These are phyloP conservation scores for Knipowitschia caucasica DNA, from an alignment of 2,797 vertebrate species.

Conservation along the genomic window DNA sequence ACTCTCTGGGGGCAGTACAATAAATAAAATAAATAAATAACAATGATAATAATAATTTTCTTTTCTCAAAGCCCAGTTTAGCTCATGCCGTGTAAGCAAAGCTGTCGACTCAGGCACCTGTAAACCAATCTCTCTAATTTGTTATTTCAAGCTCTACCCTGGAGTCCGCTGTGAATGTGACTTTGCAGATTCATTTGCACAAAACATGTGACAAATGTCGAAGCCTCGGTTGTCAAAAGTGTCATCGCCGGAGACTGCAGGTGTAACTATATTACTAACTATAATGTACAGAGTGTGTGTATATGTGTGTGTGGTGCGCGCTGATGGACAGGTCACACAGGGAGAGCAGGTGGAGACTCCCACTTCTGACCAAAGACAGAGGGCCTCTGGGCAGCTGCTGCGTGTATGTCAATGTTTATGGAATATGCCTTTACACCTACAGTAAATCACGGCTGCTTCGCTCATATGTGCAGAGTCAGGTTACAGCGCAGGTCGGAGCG, in stretches of 20 bases:
- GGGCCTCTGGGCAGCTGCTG: slow-evolving; percentile 66
- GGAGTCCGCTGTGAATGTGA: not conserved
- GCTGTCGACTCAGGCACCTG: not conserved
- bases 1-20: no score
- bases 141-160: not conserved
- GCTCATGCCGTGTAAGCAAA: no score
- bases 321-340: slow-evolving; percentile 73
- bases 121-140: not conserved
- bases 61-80: no score
- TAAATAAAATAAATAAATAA: no score
- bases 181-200: slow-evolving; percentile 12
- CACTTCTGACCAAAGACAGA: slow-evolving; percentile 43
- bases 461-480: slow-evolving; percentile 38
- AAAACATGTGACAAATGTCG: slow-evolving; percentile 14
- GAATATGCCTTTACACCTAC: slow-evolving; percentile 76
- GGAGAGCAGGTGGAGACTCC: slow-evolving; percentile 66
- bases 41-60: no score
- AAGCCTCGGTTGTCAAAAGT: slow-evolving; percentile 30
- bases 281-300: slow-evolving; percentile 39
- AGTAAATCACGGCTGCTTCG: slow-evolving; percentile 74
- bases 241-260: slow-evolving; percentile 40
- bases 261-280: slow-evolving; percentile 49
- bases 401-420: slow-evolving; percentile 80
- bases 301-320: slow-evolving; percentile 30
- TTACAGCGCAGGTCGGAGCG: slow-evolving; percentile 58